Base-by-base conservation (phyloP, 2,888 invertebrate genomes). In the Caenorhabditis zanzibari region DNA sequence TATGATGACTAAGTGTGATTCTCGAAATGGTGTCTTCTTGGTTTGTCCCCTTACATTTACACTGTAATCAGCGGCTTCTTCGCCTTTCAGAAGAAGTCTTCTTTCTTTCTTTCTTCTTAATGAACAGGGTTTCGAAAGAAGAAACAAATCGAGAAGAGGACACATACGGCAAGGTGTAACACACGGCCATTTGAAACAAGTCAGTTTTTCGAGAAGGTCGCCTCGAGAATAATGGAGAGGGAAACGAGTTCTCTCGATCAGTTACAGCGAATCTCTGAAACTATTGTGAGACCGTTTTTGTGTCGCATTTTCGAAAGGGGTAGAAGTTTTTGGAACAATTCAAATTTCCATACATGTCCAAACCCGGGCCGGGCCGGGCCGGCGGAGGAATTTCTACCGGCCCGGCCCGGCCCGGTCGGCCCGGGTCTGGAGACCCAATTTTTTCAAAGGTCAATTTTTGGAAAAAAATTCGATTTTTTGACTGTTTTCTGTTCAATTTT, bases 141-240 rank as follows among this genome's bases (percentile, higher is more conserved):
- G 56, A 56, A 16, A 71, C 6, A 56, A 41, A n/a, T 19, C n/a
- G 19, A 26, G 54, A 54, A 19, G 26, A 63, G 59, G 52, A 49
- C 59, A 63, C 44, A 41, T 12, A 44, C n/a, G 16, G 56, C n/a
- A 24, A 28, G 47, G 52, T 64, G 74, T 64, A 54, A 56, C 26
- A 74, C 12, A 28, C 61, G 44, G 19, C 38, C 35, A 61, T 73
- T 73, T 68, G 54, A 68, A 59, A 72, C 72, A 59, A 59, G 59
- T 59, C 22, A 35, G n/a, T 52, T 47, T 71, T 72, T 72, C 72
- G 72, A 72, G 72, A 72, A 72, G 72, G 72, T 72, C 72, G 72
- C 28, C 59, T 72, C 72, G 72, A 72, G 72, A 72, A 72, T 72
- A 72, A 72, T 58, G 69, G 32, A 12, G 9, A 28, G 32, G 64